Evolutionary conservation across 2,797 vertebrate species (phyloP).

Genomic region (Muscicapa comitata): DNA sequence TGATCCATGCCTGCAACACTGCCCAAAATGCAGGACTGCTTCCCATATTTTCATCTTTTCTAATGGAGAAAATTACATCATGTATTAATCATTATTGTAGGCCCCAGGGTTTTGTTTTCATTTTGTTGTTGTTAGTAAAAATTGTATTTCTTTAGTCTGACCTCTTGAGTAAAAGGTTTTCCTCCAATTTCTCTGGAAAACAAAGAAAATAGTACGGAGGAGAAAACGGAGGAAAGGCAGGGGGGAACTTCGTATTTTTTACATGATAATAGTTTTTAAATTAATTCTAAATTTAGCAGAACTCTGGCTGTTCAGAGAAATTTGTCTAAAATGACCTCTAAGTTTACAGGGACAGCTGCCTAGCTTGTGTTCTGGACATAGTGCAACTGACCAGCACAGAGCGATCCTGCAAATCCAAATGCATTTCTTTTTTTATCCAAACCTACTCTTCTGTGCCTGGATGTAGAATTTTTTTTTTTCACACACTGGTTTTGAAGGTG

Average conservation of each 20-base stretch:
- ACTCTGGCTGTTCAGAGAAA: not conserved
- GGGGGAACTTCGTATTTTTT: not conserved
- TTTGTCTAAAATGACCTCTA: not conserved
- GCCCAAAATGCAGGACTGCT: not conserved
- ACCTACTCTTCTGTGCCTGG: not conserved
- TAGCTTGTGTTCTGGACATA: not conserved
- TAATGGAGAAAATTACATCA: not conserved
- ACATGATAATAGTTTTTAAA: not conserved
- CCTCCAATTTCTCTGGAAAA: not conserved
- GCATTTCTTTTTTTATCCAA: not conserved
- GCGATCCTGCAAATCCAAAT: not conserved
- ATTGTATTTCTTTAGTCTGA: not conserved
- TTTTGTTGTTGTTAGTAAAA: not conserved
- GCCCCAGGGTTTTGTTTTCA: not conserved
- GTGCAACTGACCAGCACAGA: not conserved
- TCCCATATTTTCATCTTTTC: not conserved
- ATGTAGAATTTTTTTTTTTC: not conserved
- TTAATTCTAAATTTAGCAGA: not conserved
- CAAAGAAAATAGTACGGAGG: not conserved
- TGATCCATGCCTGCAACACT: not conserved
- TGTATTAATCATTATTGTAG: not conserved
- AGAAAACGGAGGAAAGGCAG: not conserved
- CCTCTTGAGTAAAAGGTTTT: not conserved
- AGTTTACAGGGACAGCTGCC: not conserved
- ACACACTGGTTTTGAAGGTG: not conserved